Evolutionary conservation across 2,113 vertebrate genomes (phyloP), one percentile per base, ranked within the genome.

Genomic region (Ascaphus truei): DNA sequence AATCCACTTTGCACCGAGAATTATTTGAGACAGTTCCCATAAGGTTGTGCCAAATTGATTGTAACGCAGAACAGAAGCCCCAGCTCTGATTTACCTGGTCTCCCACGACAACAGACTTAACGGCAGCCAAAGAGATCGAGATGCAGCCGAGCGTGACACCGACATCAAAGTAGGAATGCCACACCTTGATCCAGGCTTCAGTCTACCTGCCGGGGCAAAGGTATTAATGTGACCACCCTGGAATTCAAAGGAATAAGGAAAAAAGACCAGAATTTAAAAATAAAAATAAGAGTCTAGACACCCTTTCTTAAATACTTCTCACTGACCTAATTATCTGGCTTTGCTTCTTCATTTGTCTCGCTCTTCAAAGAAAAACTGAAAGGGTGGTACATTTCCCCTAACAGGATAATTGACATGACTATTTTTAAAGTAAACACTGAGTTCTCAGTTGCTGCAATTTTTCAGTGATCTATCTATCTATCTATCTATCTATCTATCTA

Each of bases 211-310:
- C 85, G 7, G 86, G 83, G 86, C 90, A 90, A 90, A 87, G 81
- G 79, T 85, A 80, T 80, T 88, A 93, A 88, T 81, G 77, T 93
- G 94, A 89, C 92, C 91, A 91, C 89, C 90, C 87, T 76, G 85
- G 82, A 89, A 89, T 88, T 93, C 92, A 95, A 94, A 89, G 89
- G 71, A 85, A 74, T 73, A 30, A 75, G 81, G 69, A 78, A 31
- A 51, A 39, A 22, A 69, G 66, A 23, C 34, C 84, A 86, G 78
- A 74, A 75, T 75, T 69, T 79, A 77, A 77, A 76, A 83, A 81
- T 18, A 80, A 86, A 88, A 87, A 89, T 81, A 87, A 78, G 85
- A 84, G 86, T 93, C 91, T 92, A 91, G 88, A 90, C 86, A 75
- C 76, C 81, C 85, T 90, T 85, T 76, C 80, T 86, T 83, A 71